A percentile compares a stretch with the other conserved stretches of the same genome.
These are phyloP conservation scores for Pristiophorus japonicus DNA, from an alignment of 2,113 vertebrate species.

Conservation along the genomic window DNA sequence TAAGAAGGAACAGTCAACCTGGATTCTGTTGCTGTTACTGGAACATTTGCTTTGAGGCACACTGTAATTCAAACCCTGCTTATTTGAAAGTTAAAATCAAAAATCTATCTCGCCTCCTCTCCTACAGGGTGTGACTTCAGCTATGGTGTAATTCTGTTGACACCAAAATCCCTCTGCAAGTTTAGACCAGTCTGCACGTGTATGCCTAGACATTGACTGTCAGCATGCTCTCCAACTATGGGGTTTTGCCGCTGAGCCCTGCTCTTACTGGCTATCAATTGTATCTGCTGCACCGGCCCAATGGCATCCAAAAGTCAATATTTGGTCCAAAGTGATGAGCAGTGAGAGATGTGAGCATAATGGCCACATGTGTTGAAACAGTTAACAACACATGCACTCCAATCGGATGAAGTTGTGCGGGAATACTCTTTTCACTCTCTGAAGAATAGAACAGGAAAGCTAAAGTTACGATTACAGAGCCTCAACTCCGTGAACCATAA, in stretches of 20 bases:
- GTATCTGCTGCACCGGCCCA: neutral
- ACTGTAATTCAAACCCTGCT: neutral
- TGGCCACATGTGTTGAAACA: neutral
- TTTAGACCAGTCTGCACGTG: neutral
- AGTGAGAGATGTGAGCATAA: neutral
- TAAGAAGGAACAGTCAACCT: neutral
- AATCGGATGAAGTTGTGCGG: neutral
- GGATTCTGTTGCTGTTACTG: neutral
- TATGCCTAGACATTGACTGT: neutral
- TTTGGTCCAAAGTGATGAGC: neutral
- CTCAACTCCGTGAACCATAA: neutral
- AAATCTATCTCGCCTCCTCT: neutral
- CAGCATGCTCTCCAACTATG: too few species aligned
- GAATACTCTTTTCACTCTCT: neutral
- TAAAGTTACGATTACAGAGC: neutral
- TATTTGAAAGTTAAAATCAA: neutral
- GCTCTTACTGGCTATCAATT: neutral
- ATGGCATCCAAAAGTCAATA: neutral
- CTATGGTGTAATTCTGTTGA: too few species aligned
- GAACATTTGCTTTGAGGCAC: neutral
- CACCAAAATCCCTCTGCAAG: neutral
- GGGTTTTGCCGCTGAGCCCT: neutral
- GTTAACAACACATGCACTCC: neutral
- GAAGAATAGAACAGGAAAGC: slow-evolving; percentile 8
- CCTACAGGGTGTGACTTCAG: too few species aligned